phyloP scores from a whole-genome alignment of 2,797 vertebrate species.

The Taeniopygia guttata region DNA sequence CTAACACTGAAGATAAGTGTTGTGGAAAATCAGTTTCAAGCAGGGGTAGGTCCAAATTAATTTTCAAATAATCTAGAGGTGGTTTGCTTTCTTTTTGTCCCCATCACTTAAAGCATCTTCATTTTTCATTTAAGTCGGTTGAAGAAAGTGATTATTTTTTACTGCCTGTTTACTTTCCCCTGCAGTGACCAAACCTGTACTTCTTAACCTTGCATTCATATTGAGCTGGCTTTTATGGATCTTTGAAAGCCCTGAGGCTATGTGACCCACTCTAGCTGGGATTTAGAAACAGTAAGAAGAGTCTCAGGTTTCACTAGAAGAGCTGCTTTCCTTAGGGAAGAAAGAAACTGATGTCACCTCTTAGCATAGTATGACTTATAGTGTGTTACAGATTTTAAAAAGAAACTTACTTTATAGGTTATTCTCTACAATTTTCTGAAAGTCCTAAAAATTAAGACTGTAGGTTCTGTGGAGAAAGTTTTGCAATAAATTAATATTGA shows the following conservation, averaged over 20 bases:
- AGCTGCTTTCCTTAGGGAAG: neutral
- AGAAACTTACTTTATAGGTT: neutral
- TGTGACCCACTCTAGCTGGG: neutral
- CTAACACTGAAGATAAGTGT: neutral
- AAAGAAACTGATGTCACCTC: neutral
- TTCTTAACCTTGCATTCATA: constrained; percentile 15
- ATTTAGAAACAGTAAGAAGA: neutral
- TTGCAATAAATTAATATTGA: neutral
- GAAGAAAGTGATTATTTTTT: constrained; percentile 28
- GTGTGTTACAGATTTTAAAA: neutral
- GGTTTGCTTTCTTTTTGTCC: rapidly evolving
- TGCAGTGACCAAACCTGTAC: neutral
- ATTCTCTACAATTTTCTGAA: neutral
- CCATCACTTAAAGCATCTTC: neutral
- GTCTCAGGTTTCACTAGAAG: constrained; percentile 21
- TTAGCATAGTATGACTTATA: neutral
- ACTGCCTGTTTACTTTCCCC: constrained; percentile 50
- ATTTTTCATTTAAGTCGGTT: constrained; percentile 4
- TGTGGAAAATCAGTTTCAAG: neutral
- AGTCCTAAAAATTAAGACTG: neutral
- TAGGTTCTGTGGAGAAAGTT: neutral
- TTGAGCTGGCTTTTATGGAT: constrained; percentile 7
- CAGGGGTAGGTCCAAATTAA: neutral
- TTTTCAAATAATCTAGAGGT: neutral
- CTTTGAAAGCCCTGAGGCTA: neutral